These are phyloP conservation scores for Nematopogon swammerdamellus DNA, from an alignment of 2,888 invertebrate genomes.

Conservation along the genomic window DNA sequence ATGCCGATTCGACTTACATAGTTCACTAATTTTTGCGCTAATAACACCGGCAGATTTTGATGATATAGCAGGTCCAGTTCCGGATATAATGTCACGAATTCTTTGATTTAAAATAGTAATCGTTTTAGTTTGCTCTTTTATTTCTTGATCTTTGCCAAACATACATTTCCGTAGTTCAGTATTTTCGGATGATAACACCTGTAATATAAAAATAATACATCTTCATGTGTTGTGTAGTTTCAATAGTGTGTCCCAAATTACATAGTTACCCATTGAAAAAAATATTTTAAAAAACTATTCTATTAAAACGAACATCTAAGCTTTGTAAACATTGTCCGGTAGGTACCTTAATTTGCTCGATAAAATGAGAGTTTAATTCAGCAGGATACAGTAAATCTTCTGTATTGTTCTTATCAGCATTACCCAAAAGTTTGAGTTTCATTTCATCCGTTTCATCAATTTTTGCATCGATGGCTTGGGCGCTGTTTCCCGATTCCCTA, in stretches of 20 bases:
- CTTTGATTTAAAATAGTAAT: slow-evolving; percentile 37
- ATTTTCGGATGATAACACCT: slow-evolving; percentile 57
- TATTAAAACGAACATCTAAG: no score
- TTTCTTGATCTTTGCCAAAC: slow-evolving; percentile 40
- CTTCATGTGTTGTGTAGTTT: no score
- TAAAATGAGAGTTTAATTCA: slow-evolving; percentile 58
- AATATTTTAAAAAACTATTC: no score
- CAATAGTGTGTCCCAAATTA: no score
- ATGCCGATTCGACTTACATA: slow-evolving; percentile 64
- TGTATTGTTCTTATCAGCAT: slow-evolving; percentile 31
- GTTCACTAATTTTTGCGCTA: slow-evolving; percentile 62
- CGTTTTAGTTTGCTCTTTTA: slow-evolving; percentile 39
- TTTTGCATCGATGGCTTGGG: slow-evolving; percentile 16
- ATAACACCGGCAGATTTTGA: slow-evolving; percentile 52
- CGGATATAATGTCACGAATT: slow-evolving; percentile 49
- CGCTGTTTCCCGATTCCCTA: no score
- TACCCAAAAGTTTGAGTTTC: slow-evolving; percentile 43
- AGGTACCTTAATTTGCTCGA: slow-evolving; percentile 56
- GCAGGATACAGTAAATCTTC: slow-evolving; percentile 55
- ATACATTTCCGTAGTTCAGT: slow-evolving; percentile 50
- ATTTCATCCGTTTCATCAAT: slow-evolving; percentile 51
- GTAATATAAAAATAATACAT: slow-evolving; percentile 7
- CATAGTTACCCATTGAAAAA: no score
- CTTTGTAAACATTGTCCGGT: no score
- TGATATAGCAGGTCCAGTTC: slow-evolving; percentile 40